A percentile compares a stretch with the other conserved stretches of the same genome.
phyloP scores from a whole-genome alignment of 2,113 vertebrate species.

The Heterotilapia buettikoferi region DNA sequence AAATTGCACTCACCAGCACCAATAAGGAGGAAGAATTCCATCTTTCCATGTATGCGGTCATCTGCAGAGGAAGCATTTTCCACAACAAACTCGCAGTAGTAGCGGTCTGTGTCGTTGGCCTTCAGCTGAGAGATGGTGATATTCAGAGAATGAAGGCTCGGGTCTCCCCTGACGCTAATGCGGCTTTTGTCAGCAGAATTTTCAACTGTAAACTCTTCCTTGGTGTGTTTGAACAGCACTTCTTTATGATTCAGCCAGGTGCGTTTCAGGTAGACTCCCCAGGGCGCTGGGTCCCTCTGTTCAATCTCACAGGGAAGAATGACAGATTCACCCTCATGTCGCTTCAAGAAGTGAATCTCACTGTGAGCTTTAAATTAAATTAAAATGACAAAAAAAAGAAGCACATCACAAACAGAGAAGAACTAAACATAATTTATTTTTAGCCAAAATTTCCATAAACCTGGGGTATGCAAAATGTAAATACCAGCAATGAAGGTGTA shows the following conservation, averaged over 20 bases:
- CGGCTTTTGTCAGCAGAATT: background rate
- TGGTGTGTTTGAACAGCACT: background rate
- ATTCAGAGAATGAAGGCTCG: background rate
- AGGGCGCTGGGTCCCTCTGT: background rate
- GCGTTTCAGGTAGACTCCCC: background rate
- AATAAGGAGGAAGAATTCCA: conserved; percentile 57
- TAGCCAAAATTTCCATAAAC: background rate
- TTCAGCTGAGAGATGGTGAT: background rate
- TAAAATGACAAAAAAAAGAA: background rate
- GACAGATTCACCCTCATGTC: background rate
- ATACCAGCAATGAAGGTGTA: background rate
- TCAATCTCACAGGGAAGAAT: background rate
- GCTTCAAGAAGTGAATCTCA: background rate
- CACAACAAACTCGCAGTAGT: conserved; percentile 55
- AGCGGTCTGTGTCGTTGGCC: conserved; percentile 51
- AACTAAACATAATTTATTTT: background rate
- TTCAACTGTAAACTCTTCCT: background rate
- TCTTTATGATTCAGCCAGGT: background rate
- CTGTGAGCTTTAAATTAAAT: background rate
- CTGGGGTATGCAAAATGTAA: background rate
- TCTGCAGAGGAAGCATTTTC: background rate
- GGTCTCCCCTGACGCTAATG: background rate
- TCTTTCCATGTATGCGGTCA: background rate
- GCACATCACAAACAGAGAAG: background rate
- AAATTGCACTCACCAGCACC: conserved; percentile 41